Conservation (phyloP, 2,888 invertebrate genomes). For the Hydrotaea diabolus region DNA sequence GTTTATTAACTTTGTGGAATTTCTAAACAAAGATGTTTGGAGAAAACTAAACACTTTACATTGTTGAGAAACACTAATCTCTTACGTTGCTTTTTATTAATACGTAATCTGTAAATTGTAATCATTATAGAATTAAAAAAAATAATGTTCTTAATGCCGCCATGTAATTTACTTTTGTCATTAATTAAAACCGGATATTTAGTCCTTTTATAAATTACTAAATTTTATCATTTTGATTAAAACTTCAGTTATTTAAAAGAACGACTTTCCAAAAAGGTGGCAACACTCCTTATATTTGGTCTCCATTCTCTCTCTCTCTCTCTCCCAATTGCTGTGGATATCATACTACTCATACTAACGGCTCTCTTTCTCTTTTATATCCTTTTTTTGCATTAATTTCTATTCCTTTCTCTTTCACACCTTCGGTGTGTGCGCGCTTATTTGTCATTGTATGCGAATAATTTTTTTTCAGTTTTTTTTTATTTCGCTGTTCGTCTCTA, state of each 20-base stretch:
- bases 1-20: no score
- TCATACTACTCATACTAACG: background rate
- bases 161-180: no score
- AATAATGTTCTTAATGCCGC: no score
- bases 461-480: slow-evolving; percentile 43
- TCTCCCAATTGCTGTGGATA: background rate
- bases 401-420: background rate
- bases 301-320: background rate
- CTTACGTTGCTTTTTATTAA: no score
- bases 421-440: background rate
- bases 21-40: no score
- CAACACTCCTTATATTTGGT: background rate
- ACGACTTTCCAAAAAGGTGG: background rate
- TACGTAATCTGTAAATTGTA: no score
- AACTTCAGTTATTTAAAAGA: background rate
- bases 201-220: no score
- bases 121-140: no score
- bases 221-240: no score
- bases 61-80: no score
- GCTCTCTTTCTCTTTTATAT: slow-evolving; percentile 1
- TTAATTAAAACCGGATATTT: no score
- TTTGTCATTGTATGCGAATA: slow-evolving; percentile 32
- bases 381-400: background rate
- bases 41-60: no score
- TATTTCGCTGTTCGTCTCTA: background rate